Percentiles rank a stretch among this genome's conserved stretches.
These are phyloP conservation scores for Cnemophilus loriae DNA, from an alignment of 2,113 vertebrate species.

Conservation along the genomic window DNA sequence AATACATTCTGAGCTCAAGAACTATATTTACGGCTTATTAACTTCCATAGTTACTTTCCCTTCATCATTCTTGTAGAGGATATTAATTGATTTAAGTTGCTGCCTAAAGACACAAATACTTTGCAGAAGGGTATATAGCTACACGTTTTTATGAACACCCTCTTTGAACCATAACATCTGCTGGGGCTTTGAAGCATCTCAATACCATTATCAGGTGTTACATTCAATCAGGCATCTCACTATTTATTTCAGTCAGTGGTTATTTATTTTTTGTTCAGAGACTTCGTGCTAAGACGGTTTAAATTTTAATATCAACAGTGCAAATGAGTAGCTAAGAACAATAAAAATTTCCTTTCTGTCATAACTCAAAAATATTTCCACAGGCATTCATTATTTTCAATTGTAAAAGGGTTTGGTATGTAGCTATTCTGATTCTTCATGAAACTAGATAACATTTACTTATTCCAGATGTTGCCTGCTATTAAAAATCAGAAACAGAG, in stretches of 20 bases:
- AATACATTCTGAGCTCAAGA: background rate
- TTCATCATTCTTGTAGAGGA: background rate
- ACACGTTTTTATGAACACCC: background rate
- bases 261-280: conserved; percentile 18
- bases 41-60: background rate
- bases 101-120: background rate
- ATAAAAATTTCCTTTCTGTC: background rate
- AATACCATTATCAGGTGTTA: background rate
- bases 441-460: conserved; percentile 50
- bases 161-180: background rate
- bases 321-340: background rate
- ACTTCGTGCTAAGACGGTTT: background rate
- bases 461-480: conserved; percentile 64
- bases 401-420: conserved; percentile 9
- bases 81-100: background rate
- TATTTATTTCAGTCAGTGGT: background rate
- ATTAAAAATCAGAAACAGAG: conserved; percentile 7
- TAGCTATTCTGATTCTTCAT: conserved; percentile 30
- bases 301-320: conserved; percentile 8
- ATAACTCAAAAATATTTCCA: conserved; percentile 48
- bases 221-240: background rate
- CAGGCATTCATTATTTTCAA: conserved; percentile 47
- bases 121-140: background rate
- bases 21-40: background rate
- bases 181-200: background rate